These are phyloP conservation scores for Vandiemenella viatica DNA, from an alignment of 2,888 invertebrate species.

Conservation along the genomic window DNA sequence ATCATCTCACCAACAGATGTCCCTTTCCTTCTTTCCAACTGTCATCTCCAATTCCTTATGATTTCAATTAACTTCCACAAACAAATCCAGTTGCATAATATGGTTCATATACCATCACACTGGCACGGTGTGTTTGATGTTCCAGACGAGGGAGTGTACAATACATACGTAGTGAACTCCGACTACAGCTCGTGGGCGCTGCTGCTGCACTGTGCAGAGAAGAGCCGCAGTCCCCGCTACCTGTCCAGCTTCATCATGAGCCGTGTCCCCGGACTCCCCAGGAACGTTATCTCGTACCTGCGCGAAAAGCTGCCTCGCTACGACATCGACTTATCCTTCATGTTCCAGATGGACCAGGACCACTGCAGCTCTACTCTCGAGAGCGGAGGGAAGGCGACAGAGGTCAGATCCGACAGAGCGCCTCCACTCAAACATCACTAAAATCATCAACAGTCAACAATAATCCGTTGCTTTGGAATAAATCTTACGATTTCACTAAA, in stretches of 20 bases:
- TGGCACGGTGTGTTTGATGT: too few relatives aligned
- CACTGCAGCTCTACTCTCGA: slow-evolving; percentile 32
- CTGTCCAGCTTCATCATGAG: slow-evolving; percentile 71
- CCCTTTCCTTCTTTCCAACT: too few relatives aligned
- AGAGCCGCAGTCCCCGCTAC: slow-evolving; percentile 59
- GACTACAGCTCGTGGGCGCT: slow-evolving; percentile 73
- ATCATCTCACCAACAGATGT: too few relatives aligned
- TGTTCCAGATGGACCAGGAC: slow-evolving; percentile 66
- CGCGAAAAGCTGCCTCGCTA: slow-evolving; percentile 61
- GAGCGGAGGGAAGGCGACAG: background rate
- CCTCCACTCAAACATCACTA: too few relatives aligned
- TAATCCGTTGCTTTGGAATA: too few relatives aligned
- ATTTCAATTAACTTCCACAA: too few relatives aligned
- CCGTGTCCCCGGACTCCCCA: slow-evolving; percentile 38
- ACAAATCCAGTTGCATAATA: too few relatives aligned
- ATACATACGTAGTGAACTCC: slow-evolving; percentile 72
- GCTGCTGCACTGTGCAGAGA: slow-evolving; percentile 74
- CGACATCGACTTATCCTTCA: slow-evolving; percentile 70
- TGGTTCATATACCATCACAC: too few relatives aligned
- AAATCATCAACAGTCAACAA: too few relatives aligned
- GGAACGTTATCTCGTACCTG: slow-evolving; percentile 53
- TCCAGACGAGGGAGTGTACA: slow-evolving; percentile 74
- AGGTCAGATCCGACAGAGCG: too few relatives aligned
- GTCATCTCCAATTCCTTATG: too few relatives aligned
- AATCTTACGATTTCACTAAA: too few relatives aligned